These are phyloP conservation scores for Coptodon rendalli DNA, from an alignment of 2,113 vertebrate species.

Conservation along the genomic window DNA sequence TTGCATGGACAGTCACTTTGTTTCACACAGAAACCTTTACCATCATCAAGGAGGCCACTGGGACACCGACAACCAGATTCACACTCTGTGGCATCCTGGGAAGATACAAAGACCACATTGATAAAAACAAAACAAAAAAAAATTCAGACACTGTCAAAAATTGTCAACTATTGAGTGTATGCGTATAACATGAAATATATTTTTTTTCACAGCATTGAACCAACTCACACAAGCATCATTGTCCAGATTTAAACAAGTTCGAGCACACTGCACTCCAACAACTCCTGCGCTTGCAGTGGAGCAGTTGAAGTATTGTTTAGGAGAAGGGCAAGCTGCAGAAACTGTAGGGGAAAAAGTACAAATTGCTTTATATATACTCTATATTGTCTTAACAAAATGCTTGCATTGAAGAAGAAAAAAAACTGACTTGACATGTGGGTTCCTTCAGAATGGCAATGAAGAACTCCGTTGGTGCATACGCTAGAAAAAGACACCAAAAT, in stretches of 20 bases:
- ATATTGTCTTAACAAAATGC: neutral
- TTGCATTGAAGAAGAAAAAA: neutral
- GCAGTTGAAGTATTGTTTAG: slow-evolving; percentile 71
- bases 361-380: neutral
- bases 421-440: neutral
- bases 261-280: slow-evolving; percentile 58
- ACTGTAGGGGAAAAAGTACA: neutral
- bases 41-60: slow-evolving; percentile 78
- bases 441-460: neutral
- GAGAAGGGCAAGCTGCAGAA: slow-evolving; percentile 49
- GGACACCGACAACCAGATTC: slow-evolving; percentile 87
- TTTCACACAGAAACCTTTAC: slow-evolving; percentile 76
- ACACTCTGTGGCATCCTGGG: slow-evolving; percentile 76
- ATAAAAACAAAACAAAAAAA: neutral
- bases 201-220: neutral
- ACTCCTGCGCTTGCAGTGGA: slow-evolving; percentile 30
- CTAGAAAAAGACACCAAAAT: neutral
- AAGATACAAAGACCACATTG: neutral
- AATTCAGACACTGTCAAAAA: neutral
- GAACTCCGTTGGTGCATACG: neutral
- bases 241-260: slow-evolving; percentile 62
- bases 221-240: slow-evolving; percentile 65
- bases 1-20: slow-evolving; percentile 81
- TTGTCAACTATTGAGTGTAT: neutral
- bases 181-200: neutral